Conservation (phyloP, 2,797 vertebrate species). For the Syngnathus acus region DNA sequence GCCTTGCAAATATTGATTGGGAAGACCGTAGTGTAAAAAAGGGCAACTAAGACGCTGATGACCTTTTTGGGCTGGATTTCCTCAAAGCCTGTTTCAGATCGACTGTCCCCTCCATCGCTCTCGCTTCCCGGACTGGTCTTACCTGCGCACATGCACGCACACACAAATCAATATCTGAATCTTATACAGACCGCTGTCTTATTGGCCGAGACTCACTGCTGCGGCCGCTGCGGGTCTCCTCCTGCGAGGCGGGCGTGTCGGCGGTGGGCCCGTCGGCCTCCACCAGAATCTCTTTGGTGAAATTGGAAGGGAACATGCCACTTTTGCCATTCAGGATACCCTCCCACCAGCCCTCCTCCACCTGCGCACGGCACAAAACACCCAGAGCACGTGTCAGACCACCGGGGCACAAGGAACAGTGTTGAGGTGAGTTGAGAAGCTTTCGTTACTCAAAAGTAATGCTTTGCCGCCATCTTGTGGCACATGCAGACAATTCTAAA, state of each 20-base stretch:
- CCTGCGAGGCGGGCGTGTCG: constrained; percentile 71
- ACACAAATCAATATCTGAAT: not conserved
- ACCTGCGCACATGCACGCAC: constrained; percentile 32
- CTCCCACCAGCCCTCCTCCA: constrained; percentile 99
- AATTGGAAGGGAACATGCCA: constrained; percentile 98
- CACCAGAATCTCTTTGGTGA: constrained; percentile 82
- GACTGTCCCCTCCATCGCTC: constrained; percentile 88
- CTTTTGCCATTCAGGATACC: constrained; percentile 86
- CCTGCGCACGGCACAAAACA: constrained; percentile 57
- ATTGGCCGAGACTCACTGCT: constrained; percentile 75
- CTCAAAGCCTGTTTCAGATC: constrained; percentile 81
- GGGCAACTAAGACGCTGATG: constrained; percentile 17
- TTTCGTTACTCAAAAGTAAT: too few species aligned
- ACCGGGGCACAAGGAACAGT: too few species aligned
- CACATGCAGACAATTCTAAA: too few species aligned
- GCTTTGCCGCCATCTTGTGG: too few species aligned
- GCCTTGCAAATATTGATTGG: not conserved
- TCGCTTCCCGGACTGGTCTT: constrained; percentile 92
- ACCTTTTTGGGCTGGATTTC: constrained; percentile 95
- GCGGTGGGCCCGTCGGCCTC: constrained; percentile 74
- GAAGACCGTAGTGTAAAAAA: too few species aligned
- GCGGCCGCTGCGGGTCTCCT: constrained; percentile 76
- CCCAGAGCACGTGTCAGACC: too few species aligned
- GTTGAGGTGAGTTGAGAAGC: too few species aligned
- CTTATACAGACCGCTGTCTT: not conserved